Evolutionary conservation across 1,140 invertebrate species (phyloP).

Genomic region (Lepeophtheirus salmonis): DNA sequence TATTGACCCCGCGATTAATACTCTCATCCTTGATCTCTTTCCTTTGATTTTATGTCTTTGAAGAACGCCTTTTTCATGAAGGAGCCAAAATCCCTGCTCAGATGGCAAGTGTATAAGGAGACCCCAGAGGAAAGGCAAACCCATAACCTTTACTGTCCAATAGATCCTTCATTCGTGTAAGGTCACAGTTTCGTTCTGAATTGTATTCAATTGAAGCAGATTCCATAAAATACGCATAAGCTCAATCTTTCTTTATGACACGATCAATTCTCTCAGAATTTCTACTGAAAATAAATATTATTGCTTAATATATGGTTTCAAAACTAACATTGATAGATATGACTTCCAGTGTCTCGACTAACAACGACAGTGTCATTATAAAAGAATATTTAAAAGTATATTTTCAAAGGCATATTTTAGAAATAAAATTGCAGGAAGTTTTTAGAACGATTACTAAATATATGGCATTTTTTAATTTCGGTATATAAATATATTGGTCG

Average conservation of each 20-base stretch:
- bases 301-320: too few species aligned
- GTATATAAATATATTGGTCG: too few species aligned
- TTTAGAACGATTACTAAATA: too few species aligned
- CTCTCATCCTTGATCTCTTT: constrained; percentile 35
- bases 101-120: constrained; percentile 23
- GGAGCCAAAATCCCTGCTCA: constrained; percentile 40
- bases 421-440: too few species aligned
- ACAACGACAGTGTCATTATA: too few species aligned
- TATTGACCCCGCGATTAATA: not conserved
- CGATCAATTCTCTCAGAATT: constrained; percentile 22
- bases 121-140: constrained; percentile 27
- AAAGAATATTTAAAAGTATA: too few species aligned
- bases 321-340: too few species aligned
- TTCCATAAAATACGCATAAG: constrained; percentile 24
- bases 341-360: too few species aligned
- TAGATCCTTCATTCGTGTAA: constrained; percentile 26
- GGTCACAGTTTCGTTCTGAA: constrained; percentile 27
- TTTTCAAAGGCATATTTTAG: too few species aligned
- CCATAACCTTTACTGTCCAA: constrained; percentile 30
- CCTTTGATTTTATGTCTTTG: constrained; percentile 59
- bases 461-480: too few species aligned
- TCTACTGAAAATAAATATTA: constrained; percentile 15
- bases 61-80: constrained; percentile 58
- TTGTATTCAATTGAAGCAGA: constrained; percentile 26
- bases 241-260: constrained; percentile 20